Conservation (phyloP, 1,140 invertebrate genomes). For the Magallana gigas region DNA sequence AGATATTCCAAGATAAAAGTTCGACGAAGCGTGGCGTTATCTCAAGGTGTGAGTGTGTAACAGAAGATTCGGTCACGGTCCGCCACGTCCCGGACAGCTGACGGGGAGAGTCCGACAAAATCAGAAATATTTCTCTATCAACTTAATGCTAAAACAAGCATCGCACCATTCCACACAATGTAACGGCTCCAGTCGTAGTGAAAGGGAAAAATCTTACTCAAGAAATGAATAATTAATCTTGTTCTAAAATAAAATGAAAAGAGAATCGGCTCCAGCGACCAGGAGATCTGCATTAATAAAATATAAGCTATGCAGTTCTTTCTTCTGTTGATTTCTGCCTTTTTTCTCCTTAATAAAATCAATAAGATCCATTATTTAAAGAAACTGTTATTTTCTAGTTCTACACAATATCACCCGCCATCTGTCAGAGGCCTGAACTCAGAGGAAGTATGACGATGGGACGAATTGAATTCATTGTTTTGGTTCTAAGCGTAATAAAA, state of each 20-base stretch:
- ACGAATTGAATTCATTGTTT: not conserved
- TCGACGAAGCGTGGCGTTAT: not conserved
- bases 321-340: slow-evolving; percentile 23
- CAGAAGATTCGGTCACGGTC: not conserved
- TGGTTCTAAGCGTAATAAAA: not conserved
- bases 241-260: slow-evolving; percentile 30
- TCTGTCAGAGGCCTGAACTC: slow-evolving; percentile 9
- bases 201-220: slow-evolving; percentile 23
- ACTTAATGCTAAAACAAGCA: not conserved
- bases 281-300: slow-evolving; percentile 26
- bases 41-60: not conserved
- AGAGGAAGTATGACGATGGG: not conserved
- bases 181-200: not conserved
- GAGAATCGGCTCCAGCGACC: slow-evolving; percentile 18
- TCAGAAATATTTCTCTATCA: slow-evolving; percentile 14
- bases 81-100: not conserved
- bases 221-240: slow-evolving; percentile 35
- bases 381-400: slow-evolving; percentile 41
- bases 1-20: not conserved
- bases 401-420: slow-evolving; percentile 13
- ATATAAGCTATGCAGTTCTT: slow-evolving; percentile 35
- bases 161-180: not conserved
- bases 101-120: not conserved
- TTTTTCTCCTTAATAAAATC: slow-evolving; percentile 42
- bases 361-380: slow-evolving; percentile 39